phyloP scores from a whole-genome alignment of 2,113 vertebrate species.

The Antechinus flavipes region DNA sequence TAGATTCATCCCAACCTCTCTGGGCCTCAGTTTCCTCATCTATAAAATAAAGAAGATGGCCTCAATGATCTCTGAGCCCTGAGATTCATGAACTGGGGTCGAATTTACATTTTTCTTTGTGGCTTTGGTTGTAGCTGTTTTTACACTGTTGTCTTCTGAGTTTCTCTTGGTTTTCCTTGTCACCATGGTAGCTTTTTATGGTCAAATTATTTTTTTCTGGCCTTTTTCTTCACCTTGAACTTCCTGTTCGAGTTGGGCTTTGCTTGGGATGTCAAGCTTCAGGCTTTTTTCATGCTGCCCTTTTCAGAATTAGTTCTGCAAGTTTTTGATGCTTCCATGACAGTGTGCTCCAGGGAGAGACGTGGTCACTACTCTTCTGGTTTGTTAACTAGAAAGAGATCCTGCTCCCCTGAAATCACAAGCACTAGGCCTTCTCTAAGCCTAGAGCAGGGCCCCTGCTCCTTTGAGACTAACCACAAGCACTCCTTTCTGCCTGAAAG shows the following conservation, averaged over 20 bases:
- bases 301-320: neutral
- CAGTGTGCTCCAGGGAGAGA: neutral
- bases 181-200: neutral
- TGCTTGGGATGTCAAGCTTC: too few relatives aligned
- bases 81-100: neutral
- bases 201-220: neutral
- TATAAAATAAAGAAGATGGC: too few relatives aligned
- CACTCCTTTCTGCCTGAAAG: neutral
- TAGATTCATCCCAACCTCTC: neutral
- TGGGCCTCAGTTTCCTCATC: neutral
- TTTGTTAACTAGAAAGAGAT: neutral
- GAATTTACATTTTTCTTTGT: too few relatives aligned
- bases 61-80: neutral
- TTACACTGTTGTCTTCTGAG: neutral
- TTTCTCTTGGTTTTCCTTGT: neutral
- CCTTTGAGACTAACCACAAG: too few relatives aligned
- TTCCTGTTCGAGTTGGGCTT: too few relatives aligned
- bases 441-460: too few relatives aligned
- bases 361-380: neutral
- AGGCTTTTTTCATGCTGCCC: too few relatives aligned
- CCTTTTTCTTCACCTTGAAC: neutral
- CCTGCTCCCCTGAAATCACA: neutral
- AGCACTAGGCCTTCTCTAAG: too few relatives aligned
- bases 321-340: neutral
- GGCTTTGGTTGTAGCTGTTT: too few relatives aligned